phyloP scores from a whole-genome alignment of 2,888 invertebrate species.

The Pyrocoelia pectoralis region DNA sequence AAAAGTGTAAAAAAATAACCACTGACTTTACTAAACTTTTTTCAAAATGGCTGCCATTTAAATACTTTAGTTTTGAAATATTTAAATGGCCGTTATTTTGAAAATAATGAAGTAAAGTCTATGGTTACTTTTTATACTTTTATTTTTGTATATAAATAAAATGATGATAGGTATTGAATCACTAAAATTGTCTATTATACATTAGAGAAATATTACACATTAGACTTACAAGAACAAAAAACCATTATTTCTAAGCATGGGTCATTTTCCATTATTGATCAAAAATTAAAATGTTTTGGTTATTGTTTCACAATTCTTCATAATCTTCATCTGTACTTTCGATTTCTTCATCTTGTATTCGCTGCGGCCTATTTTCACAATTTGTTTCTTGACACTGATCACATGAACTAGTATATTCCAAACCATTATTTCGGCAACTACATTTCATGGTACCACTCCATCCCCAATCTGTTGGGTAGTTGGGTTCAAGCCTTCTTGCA shows the following conservation, averaged over 20 bases:
- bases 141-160: constrained; percentile 1
- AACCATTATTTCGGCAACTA: neutral
- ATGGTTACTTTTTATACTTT: constrained; percentile 1
- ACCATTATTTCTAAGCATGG: constrained; percentile 1
- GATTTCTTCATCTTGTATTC: constrained; percentile 5
- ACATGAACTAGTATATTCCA: constrained; percentile 10
- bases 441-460: neutral
- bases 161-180: neutral
- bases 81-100: too few relatives aligned
- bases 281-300: constrained; percentile 10
- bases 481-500: neutral
- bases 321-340: constrained; percentile 2
- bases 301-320: neutral
- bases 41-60: neutral
- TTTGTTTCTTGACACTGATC: constrained; percentile 4
- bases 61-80: too few relatives aligned
- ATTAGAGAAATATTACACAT: constrained; percentile 11
- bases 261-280: constrained; percentile 7
- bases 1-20: neutral
- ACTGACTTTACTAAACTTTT: neutral
- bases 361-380: constrained; percentile 7
- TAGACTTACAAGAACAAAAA: neutral
- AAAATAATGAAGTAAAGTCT: neutral
- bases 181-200: constrained; percentile 3
- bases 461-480: neutral